Evolutionary conservation across 1,140 invertebrate species (phyloP).

Genomic region (Tribolium castaneum): DNA sequence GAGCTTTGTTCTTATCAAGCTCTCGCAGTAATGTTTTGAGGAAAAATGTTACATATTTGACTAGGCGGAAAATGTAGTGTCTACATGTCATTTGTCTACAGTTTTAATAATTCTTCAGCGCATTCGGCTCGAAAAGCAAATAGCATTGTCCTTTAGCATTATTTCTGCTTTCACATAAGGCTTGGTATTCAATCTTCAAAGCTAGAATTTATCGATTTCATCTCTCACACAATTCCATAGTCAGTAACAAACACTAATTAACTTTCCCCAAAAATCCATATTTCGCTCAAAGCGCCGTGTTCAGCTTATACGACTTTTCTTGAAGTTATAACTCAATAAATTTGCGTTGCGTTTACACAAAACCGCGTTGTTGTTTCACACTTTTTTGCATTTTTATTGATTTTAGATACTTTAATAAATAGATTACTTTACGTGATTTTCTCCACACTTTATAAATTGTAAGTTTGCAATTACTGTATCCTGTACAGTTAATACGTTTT

Average conservation of each 20-base stretch:
- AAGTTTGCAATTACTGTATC: background rate
- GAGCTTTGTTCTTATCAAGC: no score
- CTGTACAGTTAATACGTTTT: background rate
- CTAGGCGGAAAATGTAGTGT: no score
- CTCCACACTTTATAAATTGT: background rate
- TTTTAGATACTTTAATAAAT: background rate
- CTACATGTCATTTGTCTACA: no score
- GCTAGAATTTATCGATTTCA: background rate
- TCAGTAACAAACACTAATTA: background rate
- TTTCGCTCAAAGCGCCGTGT: background rate
- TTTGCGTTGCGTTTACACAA: background rate
- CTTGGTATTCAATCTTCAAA: no score
- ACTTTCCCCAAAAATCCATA: background rate
- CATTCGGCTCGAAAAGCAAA: no score
- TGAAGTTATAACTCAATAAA: background rate
- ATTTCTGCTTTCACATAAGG: no score
- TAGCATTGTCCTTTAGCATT: no score
- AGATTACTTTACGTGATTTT: background rate
- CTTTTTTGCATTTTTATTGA: background rate
- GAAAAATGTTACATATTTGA: no score
- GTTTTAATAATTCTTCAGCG: no score
- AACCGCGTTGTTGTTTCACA: background rate
- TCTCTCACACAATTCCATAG: background rate
- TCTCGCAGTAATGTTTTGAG: no score
- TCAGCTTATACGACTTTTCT: background rate